Conservation (phyloP, 2,797 vertebrate genomes). For the Loriculus beryllinus region DNA sequence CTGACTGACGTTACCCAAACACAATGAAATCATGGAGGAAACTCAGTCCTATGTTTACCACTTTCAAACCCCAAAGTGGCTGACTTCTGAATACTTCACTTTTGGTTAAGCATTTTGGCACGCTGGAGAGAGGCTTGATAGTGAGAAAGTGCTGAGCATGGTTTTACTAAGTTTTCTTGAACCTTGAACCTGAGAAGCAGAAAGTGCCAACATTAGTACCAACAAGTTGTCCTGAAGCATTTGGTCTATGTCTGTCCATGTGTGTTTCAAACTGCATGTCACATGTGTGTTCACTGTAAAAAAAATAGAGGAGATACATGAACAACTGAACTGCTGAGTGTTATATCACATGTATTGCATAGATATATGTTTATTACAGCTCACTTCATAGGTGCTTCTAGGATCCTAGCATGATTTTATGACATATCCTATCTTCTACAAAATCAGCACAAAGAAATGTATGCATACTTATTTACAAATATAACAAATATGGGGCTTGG, state of each 20-base stretch:
- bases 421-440: not conserved
- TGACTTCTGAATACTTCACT: not conserved
- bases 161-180: not conserved
- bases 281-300: not conserved
- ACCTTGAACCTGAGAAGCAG: not conserved
- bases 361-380: not conserved
- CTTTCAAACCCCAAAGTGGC: not conserved
- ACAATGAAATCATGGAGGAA: not conserved
- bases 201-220: not conserved
- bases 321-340: not conserved
- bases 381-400: not conserved
- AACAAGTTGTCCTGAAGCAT: not conserved
- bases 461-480: not conserved
- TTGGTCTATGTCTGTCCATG: not conserved
- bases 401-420: not conserved
- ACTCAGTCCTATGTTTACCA: not conserved
- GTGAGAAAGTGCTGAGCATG: not conserved
- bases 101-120: not conserved
- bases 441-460: not conserved
- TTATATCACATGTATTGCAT: not conserved
- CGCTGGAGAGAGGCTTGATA: fast-evolving
- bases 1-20: not conserved
- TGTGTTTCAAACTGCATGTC: not conserved
- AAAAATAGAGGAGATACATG: not conserved
- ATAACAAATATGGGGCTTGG: not conserved